Conservation (phyloP, 2,888 invertebrate species). For the Autographa pulchrina region DNA sequence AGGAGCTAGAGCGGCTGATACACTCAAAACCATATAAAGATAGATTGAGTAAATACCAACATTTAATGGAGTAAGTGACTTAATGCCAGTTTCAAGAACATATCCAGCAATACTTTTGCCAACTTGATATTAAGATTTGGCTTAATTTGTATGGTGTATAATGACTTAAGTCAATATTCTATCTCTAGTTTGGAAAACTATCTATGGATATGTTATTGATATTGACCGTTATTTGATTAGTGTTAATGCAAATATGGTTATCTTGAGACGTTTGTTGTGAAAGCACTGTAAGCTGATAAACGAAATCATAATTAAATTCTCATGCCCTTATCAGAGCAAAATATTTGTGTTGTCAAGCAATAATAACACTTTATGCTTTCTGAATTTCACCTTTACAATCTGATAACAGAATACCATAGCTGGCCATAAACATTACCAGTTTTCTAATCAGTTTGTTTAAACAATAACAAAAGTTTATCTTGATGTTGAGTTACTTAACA, state of each 20-base stretch:
- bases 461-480: not conserved
- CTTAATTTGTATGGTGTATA: too few relatives aligned
- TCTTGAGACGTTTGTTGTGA: not conserved
- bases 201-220: too few relatives aligned
- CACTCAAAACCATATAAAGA: slow-evolving; percentile 88
- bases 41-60: slow-evolving; percentile 88
- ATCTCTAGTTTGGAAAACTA: too few relatives aligned
- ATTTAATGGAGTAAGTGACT: slow-evolving; percentile 89
- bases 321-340: not conserved
- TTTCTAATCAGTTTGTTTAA: not conserved
- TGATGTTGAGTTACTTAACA: too few relatives aligned
- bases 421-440: not conserved
- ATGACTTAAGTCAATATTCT: too few relatives aligned
- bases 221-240: not conserved
- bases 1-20: slow-evolving; percentile 85
- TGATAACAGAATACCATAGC: not conserved
- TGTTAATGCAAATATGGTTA: not conserved
- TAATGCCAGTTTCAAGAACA: too few relatives aligned
- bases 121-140: too few relatives aligned
- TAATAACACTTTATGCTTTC: not conserved
- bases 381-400: not conserved
- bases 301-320: not conserved
- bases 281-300: not conserved
- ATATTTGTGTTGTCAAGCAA: not conserved
- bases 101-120: too few relatives aligned